Conservation (phyloP, 2,113 vertebrate species). For the Aptenodytes patagonicus region DNA sequence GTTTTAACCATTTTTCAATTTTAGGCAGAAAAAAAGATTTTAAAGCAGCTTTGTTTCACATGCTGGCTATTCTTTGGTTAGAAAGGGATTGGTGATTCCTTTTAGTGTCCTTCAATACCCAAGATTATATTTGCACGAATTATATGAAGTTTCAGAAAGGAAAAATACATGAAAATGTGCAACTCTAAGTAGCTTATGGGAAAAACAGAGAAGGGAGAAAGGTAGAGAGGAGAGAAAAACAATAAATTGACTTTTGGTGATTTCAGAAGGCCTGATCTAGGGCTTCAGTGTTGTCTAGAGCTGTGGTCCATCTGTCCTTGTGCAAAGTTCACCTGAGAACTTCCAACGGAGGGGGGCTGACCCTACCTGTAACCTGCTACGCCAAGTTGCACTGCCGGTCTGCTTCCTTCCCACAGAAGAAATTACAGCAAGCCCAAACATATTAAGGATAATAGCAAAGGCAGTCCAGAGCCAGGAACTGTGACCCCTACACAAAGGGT, state of each 20-base stretch:
- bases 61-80: neutral
- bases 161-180: neutral
- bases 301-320: neutral
- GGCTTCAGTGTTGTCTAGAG: neutral
- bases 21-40: neutral
- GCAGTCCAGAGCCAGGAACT: neutral
- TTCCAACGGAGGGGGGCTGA: accelerated
- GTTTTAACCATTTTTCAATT: neutral
- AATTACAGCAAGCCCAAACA: neutral
- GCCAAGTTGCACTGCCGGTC: neutral
- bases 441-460: neutral
- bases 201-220: neutral
- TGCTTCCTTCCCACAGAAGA: neutral
- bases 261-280: neutral
- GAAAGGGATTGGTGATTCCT: neutral
- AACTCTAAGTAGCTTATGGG: neutral
- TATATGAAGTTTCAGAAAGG: neutral
- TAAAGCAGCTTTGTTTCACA: neutral
- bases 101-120: neutral
- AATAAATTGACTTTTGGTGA: neutral
- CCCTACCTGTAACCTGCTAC: accelerated
- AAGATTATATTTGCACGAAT: neutral
- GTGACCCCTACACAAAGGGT: neutral
- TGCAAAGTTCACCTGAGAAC: neutral
- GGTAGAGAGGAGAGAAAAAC: neutral